Conservation (phyloP, 2,888 invertebrate genomes). For the Barypeithes pellucidus region DNA sequence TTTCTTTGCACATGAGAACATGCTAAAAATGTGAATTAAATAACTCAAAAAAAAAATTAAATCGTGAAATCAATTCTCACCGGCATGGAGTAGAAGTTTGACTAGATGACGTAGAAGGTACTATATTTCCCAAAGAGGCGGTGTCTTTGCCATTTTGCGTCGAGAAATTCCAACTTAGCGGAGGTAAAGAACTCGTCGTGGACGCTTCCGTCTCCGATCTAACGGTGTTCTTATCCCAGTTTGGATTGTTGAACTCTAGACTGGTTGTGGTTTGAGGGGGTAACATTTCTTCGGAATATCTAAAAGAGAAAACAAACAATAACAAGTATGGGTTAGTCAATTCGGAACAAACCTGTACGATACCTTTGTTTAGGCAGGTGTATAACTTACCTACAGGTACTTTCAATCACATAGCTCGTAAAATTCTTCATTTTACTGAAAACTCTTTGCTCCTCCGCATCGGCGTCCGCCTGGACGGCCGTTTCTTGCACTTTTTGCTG, state of each 20-base stretch:
- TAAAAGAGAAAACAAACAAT: slow-evolving; percentile 25
- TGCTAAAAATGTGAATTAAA: no score
- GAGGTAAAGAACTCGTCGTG: slow-evolving; percentile 55
- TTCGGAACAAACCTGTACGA: no score
- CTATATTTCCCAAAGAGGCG: slow-evolving; percentile 37
- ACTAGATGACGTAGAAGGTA: slow-evolving; percentile 63
- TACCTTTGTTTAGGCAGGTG: no score
- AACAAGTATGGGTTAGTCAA: no score
- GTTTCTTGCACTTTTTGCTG: slow-evolving; percentile 56
- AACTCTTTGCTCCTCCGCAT: slow-evolving; percentile 58
- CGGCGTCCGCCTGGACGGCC: slow-evolving; percentile 59
- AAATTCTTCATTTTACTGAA: slow-evolving; percentile 64
- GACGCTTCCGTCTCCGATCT: slow-evolving; percentile 51
- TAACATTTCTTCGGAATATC: slow-evolving; percentile 65
- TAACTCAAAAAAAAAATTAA: neutral
- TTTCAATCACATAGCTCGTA: slow-evolving; percentile 66
- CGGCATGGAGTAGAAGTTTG: slow-evolving; percentile 64
- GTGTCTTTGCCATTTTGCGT: slow-evolving; percentile 39
- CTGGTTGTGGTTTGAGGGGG: slow-evolving; percentile 54
- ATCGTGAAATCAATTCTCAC: slow-evolving; percentile 22
- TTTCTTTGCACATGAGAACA: no score
- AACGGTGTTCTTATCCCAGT: slow-evolving; percentile 40
- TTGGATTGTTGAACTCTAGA: slow-evolving; percentile 38
- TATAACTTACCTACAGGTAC: slow-evolving; percentile 60
- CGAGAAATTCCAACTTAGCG: slow-evolving; percentile 55